Percentiles rank a stretch among this genome's conserved stretches.
These are phyloP conservation scores for Tangara arthus DNA, from an alignment of 2,797 vertebrate genomes.

Conservation along the genomic window DNA sequence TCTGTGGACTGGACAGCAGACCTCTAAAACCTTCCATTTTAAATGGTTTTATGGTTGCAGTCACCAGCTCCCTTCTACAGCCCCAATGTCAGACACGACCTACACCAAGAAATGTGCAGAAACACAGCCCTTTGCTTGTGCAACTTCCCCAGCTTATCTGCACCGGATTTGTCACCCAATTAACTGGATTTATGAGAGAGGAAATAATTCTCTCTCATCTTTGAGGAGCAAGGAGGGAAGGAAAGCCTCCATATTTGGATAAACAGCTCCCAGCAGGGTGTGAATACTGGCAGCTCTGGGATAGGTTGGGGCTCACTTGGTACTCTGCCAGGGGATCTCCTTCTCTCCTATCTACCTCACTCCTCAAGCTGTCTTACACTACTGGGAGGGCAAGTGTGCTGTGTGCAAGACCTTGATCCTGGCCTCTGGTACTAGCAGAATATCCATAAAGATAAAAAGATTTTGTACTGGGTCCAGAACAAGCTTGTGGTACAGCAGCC, in stretches of 20 bases:
- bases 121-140: not conserved
- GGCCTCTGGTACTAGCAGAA: not conserved
- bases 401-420: not conserved
- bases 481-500: not conserved
- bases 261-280: accelerated
- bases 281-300: not conserved
- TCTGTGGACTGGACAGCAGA: not conserved
- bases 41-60: not conserved
- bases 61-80: not conserved
- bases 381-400: not conserved
- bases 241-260: not conserved
- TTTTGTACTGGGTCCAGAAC: not conserved
- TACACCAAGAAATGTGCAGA: not conserved
- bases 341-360: not conserved
- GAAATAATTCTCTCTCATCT: not conserved
- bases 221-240: not conserved
- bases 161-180: not conserved
- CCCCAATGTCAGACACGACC: not conserved
- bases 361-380: not conserved
- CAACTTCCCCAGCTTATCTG: not conserved
- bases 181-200: not conserved
- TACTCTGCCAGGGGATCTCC: not conserved
- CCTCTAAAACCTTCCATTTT: not conserved
- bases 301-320: not conserved
- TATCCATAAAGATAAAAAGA: not conserved